Conservation (phyloP, 2,797 vertebrate genomes). For the Neoniphon sammara region DNA sequence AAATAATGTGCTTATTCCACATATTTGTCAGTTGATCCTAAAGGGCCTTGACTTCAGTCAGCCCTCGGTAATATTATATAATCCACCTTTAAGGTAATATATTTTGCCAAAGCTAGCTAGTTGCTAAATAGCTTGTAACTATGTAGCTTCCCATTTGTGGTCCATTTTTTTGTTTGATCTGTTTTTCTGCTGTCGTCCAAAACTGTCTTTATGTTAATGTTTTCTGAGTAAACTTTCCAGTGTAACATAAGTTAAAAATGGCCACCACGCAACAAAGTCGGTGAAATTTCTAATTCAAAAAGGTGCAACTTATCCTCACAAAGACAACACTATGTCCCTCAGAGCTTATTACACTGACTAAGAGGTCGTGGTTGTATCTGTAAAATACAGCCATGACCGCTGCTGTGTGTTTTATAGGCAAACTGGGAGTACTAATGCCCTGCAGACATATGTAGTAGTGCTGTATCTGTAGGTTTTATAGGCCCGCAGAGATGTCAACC, state of each 20-base stretch:
- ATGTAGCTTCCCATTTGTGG: too few relatives aligned
- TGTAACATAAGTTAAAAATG: not conserved
- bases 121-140: too few relatives aligned
- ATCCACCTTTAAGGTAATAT: not conserved
- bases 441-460: constrained; percentile 20
- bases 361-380: constrained; percentile 2
- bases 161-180: too few relatives aligned
- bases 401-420: constrained; percentile 32
- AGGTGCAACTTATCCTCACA: not conserved
- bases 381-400: constrained; percentile 32
- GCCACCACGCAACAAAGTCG: not conserved
- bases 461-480: constrained; percentile 29
- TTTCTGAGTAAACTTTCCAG: too few relatives aligned
- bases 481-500: constrained; percentile 12
- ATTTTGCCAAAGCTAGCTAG: too few relatives aligned
- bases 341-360: not conserved
- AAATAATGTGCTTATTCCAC: too few relatives aligned
- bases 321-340: constrained; percentile 6
- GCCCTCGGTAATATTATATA: too few relatives aligned
- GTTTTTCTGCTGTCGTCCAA: too few relatives aligned
- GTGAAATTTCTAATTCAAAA: too few relatives aligned
- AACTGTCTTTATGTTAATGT: too few relatives aligned
- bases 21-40: too few relatives aligned
- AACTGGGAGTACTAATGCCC: constrained; percentile 28
- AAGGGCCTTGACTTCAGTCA: too few relatives aligned